Conservation (phyloP, 2,888 invertebrate species). For the Nebria brevicollis region DNA sequence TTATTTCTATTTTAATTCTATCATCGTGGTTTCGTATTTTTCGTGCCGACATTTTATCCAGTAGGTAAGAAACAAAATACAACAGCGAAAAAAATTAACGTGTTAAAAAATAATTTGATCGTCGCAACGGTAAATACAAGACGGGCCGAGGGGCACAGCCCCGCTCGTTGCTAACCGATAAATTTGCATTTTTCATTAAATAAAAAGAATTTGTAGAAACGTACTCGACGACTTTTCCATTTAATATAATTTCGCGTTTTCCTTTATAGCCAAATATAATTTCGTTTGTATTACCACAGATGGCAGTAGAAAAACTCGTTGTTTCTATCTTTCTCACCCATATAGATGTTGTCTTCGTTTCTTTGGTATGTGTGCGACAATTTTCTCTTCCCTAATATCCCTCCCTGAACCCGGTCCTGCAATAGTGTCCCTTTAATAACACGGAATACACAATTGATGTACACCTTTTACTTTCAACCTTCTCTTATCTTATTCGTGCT, state of each 20-base stretch:
- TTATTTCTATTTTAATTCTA: too few species aligned
- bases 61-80: background rate
- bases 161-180: slow-evolving; percentile 35
- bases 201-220: slow-evolving; percentile 48
- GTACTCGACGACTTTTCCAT: slow-evolving; percentile 38
- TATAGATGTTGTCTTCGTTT: background rate
- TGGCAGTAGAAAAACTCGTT: slow-evolving; percentile 38
- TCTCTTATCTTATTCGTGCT: slow-evolving; percentile 45
- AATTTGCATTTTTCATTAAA: slow-evolving; percentile 48
- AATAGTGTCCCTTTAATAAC: slow-evolving; percentile 47
- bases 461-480: slow-evolving; percentile 33
- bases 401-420: slow-evolving; percentile 15
- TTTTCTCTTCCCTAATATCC: background rate
- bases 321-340: slow-evolving; percentile 4
- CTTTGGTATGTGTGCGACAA: slow-evolving; percentile 2
- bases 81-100: slow-evolving; percentile 43
- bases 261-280: slow-evolving; percentile 47
- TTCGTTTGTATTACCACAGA: slow-evolving; percentile 48
- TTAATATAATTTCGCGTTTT: slow-evolving; percentile 45
- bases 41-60: background rate
- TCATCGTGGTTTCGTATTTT: too few species aligned
- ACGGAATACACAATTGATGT: slow-evolving; percentile 43
- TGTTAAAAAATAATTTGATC: slow-evolving; percentile 46
- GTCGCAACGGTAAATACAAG: slow-evolving; percentile 30
- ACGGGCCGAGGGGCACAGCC: background rate